phyloP scores from a whole-genome alignment of 2,113 vertebrate genomes.

The Bostrychus sinensis region DNA sequence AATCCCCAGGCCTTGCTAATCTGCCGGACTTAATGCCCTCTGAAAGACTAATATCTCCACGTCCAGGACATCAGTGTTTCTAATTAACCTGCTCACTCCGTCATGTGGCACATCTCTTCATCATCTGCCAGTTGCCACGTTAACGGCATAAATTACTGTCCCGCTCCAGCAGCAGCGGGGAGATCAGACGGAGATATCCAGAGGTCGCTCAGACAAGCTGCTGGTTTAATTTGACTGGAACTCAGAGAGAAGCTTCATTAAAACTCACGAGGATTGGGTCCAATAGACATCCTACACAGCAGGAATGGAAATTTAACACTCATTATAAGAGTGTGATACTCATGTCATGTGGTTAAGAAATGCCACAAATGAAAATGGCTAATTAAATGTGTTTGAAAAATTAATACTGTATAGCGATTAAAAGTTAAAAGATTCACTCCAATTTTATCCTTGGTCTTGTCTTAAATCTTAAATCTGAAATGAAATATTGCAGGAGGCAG shows the following conservation, averaged over 20 bases:
- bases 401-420: no score
- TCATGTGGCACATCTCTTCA: conserved; percentile 1
- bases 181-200: conserved; percentile 1
- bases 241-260: not conserved
- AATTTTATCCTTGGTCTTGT: no score
- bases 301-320: not conserved
- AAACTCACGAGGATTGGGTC: not conserved
- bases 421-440: no score
- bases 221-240: not conserved
- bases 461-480: no score
- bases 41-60: conserved; percentile 9
- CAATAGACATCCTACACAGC: not conserved
- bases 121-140: conserved; percentile 35
- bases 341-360: no score
- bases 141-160: conserved; percentile 18
- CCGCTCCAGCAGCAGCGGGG: not conserved
- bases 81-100: conserved; percentile 18
- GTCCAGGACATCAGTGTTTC: conserved; percentile 13
- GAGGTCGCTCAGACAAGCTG: conserved; percentile 13
- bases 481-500: no score
- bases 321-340: no score
- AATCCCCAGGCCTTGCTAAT: conserved; percentile 1
- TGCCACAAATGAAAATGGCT: no score
- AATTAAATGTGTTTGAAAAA: no score
- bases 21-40: conserved; percentile 6